Base-by-base conservation (phyloP, 2,797 vertebrate species). In the Chelon auratus region DNA sequence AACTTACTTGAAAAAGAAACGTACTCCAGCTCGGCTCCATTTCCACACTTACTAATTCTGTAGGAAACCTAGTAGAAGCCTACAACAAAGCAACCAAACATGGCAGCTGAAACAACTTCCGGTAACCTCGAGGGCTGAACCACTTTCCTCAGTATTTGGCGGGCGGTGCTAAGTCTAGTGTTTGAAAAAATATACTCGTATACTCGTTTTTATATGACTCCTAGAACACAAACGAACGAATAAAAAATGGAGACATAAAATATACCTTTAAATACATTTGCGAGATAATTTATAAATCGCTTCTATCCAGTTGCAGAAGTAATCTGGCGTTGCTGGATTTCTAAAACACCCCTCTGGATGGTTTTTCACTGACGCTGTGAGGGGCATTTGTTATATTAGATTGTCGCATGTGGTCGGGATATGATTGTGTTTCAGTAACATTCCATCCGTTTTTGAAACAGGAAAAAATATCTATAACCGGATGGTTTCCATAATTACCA, bases 11-110 rank as follows among this genome's bases (percentile, higher is more conserved):
- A 86, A 95, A 95, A 87, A 95, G 92, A 91, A 94, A 95, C 81
- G 93, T 93, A 91, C 94, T 94, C 93, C 94, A 94, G 92, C 93
- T 94, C 91, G 93, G 89, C 90, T 94, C 94, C 95, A 95, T 95
- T 94, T 94, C 92, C 93, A 93, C 93, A 93, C 94, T 94, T 91
- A 91, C 54, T 92, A 93, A 94, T 91, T 93, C 91, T 92, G 93
- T 87, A 91, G 91, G 91, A 93, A 93, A 92, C 83, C 91, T 89
- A 80, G 86, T 91, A 90, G 90, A 90, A 93, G 89, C 92, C 94
- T 94, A 94, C 94, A 95, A 95, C 95, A 95, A 95, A 95, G 95
- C 95, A 91, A 93, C 93, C 92, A 93, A 94, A 95, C 93, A 94
- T 94, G 93, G 94, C 93, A 93, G 94, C 93, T 90, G 87, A 91